Conservation (phyloP, 2,797 vertebrate genomes). For the Neomorphus geoffroyi region DNA sequence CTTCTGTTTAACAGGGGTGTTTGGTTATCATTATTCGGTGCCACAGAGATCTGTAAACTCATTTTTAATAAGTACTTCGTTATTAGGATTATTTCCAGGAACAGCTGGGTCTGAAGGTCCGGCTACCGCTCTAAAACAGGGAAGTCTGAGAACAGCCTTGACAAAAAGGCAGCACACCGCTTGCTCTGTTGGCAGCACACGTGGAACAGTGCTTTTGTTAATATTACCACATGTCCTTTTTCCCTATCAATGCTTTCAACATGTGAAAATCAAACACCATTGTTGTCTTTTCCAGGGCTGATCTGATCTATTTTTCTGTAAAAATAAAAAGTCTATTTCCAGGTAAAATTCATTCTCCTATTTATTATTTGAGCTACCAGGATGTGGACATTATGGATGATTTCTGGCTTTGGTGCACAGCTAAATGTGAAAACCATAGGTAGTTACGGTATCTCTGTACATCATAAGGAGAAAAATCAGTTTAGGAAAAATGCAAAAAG, state of each 20-base stretch:
- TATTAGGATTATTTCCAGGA: not conserved
- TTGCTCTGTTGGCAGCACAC: conserved; percentile 12
- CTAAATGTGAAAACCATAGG: not conserved
- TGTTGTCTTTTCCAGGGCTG: not conserved
- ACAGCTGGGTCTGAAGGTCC: not conserved
- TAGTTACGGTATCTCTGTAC: not conserved
- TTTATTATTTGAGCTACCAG: not conserved
- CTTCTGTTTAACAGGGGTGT: not conserved
- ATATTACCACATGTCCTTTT: not conserved
- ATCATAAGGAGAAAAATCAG: not conserved
- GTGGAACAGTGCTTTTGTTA: not conserved
- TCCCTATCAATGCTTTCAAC: conserved; percentile 1
- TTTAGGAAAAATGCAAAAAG: not conserved
- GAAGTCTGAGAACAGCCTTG: not conserved
- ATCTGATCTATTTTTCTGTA: not conserved
- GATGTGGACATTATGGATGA: not conserved
- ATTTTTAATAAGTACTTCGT: not conserved
- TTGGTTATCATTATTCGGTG: not conserved
- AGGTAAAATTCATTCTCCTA: not conserved
- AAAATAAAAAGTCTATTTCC: conserved; percentile 1
- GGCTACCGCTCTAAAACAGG: not conserved
- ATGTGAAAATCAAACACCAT: not conserved
- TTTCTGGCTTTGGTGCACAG: not conserved
- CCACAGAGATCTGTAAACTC: not conserved
- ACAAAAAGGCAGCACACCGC: not conserved